Conservation (phyloP, 2,797 vertebrate species). For the Siniperca undulata region DNA sequence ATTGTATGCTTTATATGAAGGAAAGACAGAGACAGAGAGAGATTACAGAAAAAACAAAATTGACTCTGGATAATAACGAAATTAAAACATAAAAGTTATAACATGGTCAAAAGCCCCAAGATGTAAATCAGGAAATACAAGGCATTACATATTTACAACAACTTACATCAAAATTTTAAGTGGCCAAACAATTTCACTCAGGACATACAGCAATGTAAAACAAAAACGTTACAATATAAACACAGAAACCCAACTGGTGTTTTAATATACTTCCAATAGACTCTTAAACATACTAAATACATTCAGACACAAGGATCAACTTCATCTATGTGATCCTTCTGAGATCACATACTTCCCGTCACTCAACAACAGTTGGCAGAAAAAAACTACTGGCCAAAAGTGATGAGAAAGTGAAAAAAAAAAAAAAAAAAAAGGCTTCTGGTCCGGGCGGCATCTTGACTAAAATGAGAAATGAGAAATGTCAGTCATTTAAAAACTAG, state of each 20-base stretch:
- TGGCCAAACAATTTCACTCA: neutral
- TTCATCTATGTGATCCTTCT: constrained; percentile 12
- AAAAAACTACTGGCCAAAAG: constrained; percentile 17
- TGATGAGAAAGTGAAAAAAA: neutral
- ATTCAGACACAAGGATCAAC: constrained; percentile 12
- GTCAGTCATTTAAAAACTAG: constrained; percentile 27
- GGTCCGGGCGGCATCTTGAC: constrained; percentile 40
- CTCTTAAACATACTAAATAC: constrained; percentile 12
- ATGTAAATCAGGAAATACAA: neutral
- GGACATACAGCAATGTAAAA: constrained; percentile 8
- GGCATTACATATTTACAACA: constrained; percentile 4
- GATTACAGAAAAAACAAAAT: constrained; percentile 10
- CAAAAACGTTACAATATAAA: neutral
- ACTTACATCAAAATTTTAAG: constrained; percentile 4
- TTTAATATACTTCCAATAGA: constrained; percentile 14
- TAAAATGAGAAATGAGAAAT: constrained; percentile 43
- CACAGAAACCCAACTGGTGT: neutral
- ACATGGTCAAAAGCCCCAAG: neutral
- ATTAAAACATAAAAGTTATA: neutral
- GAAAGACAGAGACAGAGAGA: neutral
- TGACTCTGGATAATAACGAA: neutral
- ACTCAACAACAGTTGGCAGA: constrained; percentile 30
- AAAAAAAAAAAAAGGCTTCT: constrained; percentile 20
- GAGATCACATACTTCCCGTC: constrained; percentile 20
- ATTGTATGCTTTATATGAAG: neutral